Conservation (phyloP, 1,140 invertebrate species). For the Diachasma alloeum region DNA sequence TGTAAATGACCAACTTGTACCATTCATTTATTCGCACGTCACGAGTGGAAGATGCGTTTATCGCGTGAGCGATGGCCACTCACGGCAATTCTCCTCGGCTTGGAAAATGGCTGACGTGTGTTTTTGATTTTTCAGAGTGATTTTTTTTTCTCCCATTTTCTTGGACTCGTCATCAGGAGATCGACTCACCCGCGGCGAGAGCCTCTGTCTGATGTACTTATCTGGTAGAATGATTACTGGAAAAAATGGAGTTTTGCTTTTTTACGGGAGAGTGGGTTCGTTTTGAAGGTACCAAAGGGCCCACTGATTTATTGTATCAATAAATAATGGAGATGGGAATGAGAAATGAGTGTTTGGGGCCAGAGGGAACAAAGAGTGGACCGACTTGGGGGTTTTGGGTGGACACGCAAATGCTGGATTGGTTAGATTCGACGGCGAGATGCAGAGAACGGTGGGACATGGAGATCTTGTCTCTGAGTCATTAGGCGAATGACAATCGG, state of each 20-base stretch:
- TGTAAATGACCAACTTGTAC: conserved; percentile 45
- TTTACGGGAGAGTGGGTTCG: not conserved
- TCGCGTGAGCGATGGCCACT: conserved; percentile 29
- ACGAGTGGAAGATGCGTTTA: conserved; percentile 31
- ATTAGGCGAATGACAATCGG: conserved; percentile 51
- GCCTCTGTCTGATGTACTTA: not conserved
- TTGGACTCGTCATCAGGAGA: not conserved
- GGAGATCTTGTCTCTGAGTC: conserved; percentile 51
- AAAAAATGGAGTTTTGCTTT: not conserved
- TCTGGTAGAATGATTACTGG: conserved; percentile 1
- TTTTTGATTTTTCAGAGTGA: conserved; percentile 18
- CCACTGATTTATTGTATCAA: conserved; percentile 2
- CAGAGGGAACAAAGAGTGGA: conserved; percentile 4
- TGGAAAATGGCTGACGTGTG: conserved; percentile 8
- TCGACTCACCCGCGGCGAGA: conserved; percentile 13
- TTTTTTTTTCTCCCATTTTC: not conserved
- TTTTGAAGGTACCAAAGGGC: not conserved
- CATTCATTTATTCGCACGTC: conserved; percentile 30
- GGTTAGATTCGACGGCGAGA: conserved; percentile 37
- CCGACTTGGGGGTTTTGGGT: not conserved
- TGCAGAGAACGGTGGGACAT: not conserved
- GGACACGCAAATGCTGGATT: conserved; percentile 40
- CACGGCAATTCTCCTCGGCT: not conserved
- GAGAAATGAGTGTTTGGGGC: not conserved
- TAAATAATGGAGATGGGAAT: conserved; percentile 11